These are phyloP conservation scores for Daubentonia madagascariensis DNA, from an alignment of 2,113 vertebrate species.

Conservation along the genomic window DNA sequence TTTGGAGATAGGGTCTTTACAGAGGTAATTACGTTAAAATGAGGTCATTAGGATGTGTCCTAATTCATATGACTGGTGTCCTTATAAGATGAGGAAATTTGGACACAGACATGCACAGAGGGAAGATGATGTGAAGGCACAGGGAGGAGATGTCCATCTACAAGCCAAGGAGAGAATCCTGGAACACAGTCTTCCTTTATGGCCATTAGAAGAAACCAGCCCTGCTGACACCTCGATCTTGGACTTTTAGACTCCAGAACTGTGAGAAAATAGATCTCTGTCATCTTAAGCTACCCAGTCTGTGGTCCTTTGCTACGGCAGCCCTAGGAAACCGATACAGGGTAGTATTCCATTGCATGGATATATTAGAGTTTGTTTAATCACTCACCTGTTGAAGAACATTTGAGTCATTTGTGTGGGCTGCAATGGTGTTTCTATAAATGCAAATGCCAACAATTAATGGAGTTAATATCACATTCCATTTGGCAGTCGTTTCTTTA, in stretches of 20 bases:
- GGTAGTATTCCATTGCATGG: too few relatives aligned
- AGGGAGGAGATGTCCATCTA: neutral
- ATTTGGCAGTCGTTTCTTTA: neutral
- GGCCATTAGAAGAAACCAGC: neutral
- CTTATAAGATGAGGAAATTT: too few relatives aligned
- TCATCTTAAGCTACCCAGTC: neutral
- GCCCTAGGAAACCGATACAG: neutral
- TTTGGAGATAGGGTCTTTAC: too few relatives aligned
- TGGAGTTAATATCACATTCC: neutral
- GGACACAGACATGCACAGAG: too few relatives aligned
- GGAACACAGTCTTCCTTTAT: neutral
- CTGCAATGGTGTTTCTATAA: neutral
- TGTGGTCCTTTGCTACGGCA: neutral
- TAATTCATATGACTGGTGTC: neutral
- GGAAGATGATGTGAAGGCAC: neutral
- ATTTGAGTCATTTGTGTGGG: neutral
- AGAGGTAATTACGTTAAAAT: too few relatives aligned
- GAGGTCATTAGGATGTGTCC: too few relatives aligned
- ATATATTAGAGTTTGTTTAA: neutral
- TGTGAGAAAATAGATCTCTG: neutral
- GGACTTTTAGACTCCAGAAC: too few relatives aligned
- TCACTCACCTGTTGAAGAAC: neutral
- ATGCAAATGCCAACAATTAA: neutral
- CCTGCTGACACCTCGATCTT: neutral
- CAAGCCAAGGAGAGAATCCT: too few relatives aligned